Conservation (phyloP, 2,888 invertebrate species). For the Oxytorus armatus region DNA sequence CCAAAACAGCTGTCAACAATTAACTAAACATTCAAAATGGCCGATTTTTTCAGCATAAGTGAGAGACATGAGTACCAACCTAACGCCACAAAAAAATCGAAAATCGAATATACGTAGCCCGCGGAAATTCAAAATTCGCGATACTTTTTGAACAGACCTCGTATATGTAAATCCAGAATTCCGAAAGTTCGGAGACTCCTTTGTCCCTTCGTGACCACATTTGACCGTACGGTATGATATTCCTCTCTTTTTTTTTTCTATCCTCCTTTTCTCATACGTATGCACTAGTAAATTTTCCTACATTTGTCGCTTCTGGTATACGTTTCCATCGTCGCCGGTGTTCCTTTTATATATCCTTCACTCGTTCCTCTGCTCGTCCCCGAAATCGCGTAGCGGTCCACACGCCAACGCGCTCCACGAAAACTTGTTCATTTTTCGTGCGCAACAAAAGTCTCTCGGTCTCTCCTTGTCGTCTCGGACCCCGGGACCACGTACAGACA, state of each 20-base stretch:
- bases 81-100: too few relatives aligned
- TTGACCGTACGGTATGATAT: constrained; percentile 25
- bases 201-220: background rate
- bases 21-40: too few relatives aligned
- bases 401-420: background rate
- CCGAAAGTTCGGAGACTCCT: background rate
- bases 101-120: too few relatives aligned
- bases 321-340: background rate
- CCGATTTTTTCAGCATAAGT: too few relatives aligned
- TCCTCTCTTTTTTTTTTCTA: constrained; percentile 27
- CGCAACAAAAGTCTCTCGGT: constrained; percentile 32
- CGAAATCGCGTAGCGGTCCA: background rate
- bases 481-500: constrained; percentile 59
- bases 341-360: background rate
- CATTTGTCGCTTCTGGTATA: background rate
- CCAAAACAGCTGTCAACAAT: too few relatives aligned
- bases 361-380: background rate
- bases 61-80: too few relatives aligned
- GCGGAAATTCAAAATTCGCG: too few relatives aligned
- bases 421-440: constrained; percentile 35
- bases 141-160: too few relatives aligned
- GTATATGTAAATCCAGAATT: too few relatives aligned
- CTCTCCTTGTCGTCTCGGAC: constrained; percentile 13
- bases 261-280: background rate
- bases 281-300: too few relatives aligned